Evolutionary conservation across 1,140 invertebrate species (phyloP).

Genomic region (Probaryconus sp.): DNA sequence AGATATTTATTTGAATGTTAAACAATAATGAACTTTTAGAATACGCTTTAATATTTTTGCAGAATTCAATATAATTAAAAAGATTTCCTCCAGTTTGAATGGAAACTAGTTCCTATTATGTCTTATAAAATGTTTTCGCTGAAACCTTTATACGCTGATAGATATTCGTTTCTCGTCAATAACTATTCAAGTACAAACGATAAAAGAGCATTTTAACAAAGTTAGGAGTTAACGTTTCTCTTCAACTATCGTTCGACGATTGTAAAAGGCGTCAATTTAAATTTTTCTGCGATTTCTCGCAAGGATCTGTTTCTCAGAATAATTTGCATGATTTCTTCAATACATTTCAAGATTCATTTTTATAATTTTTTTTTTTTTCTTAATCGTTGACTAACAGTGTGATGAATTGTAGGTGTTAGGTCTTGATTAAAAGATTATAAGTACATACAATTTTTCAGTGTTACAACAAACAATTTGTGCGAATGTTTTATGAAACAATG

Average conservation of each 20-base stretch:
- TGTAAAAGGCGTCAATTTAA: constrained; percentile 2
- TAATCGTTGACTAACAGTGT: neutral
- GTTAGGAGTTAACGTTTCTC: neutral
- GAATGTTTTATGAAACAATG: constrained; percentile 1
- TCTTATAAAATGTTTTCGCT: neutral
- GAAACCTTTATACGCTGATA: constrained; percentile 4
- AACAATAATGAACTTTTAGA: too few species aligned
- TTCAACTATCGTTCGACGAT: neutral
- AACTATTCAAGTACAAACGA: neutral
- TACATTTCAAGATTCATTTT: constrained; percentile 8
- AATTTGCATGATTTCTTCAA: constrained; percentile 11
- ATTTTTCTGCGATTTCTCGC: constrained; percentile 2
- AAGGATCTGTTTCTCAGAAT: constrained; percentile 3
- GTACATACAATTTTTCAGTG: neutral
- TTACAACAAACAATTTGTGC: neutral
- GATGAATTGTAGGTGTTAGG: constrained; percentile 1
- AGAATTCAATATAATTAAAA: too few species aligned
- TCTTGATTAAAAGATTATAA: neutral
- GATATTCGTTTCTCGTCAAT: constrained; percentile 9
- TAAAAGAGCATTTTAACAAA: neutral
- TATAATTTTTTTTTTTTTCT: too few species aligned
- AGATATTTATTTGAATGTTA: too few species aligned
- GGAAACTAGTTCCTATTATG: neutral
- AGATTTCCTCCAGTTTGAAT: too few species aligned
- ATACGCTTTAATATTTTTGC: too few species aligned